A percentile compares a stretch with the other conserved stretches of the same genome.
phyloP scores from a whole-genome alignment of 2,113 vertebrate genomes.

The Oriolus oriolus region DNA sequence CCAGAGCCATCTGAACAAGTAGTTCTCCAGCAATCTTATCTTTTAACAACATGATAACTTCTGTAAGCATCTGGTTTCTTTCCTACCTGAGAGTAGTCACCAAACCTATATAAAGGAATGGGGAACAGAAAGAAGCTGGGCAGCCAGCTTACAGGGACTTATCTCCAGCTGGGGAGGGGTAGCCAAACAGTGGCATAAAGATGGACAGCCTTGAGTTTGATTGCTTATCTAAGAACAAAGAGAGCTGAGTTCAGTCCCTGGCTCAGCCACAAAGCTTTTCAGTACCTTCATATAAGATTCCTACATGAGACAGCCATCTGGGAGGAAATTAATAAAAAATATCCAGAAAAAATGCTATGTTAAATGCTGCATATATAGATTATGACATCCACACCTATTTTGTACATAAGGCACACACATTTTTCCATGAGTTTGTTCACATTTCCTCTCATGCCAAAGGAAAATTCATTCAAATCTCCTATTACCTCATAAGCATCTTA shows the following conservation, averaged over 20 bases:
- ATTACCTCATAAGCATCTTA: not conserved
- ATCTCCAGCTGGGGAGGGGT: rapidly evolving
- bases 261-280: not conserved
- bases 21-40: not conserved
- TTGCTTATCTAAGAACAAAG: not conserved
- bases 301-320: not conserved
- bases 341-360: not conserved
- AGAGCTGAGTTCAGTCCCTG: not conserved
- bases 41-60: not conserved
- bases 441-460: not conserved
- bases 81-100: not conserved
- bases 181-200: not conserved
- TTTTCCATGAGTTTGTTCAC: not conserved
- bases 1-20: not conserved
- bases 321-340: not conserved
- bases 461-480: not conserved
- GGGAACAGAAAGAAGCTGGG: not conserved
- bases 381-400: not conserved
- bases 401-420: not conserved
- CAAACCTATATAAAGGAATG: not conserved
- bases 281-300: not conserved
- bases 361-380: not conserved
- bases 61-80: not conserved
- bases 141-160: not conserved
- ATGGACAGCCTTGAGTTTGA: not conserved